Base-by-base conservation (phyloP, 2,113 vertebrate genomes). In the Aldabrachelys gigantea region DNA sequence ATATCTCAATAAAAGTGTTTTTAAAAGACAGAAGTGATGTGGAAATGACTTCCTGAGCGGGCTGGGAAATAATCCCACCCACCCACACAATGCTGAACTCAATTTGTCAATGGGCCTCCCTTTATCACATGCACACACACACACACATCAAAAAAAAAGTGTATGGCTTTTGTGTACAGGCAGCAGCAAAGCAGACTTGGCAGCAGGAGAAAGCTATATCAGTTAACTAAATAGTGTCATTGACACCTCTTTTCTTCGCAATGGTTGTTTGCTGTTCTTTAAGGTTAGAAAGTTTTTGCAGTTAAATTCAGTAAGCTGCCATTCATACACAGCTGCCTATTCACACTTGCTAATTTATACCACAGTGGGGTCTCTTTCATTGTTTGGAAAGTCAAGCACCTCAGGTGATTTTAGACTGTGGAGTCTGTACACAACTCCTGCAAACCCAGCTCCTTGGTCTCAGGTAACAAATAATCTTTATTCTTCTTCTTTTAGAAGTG, bases 71-170 rank as follows among this genome's bases (percentile, higher is more conserved):
- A 80, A 11, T 56, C 47, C 62, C 84, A 54, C 0, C 4, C 0
- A 1, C 14, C 54, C 0, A 0, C 72, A 35, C 7, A 80, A 0
- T 9, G 50, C n/a, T 1, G 1, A 38, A 41, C 5, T 82, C 83
- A 24, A 27, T 49, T 11, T 82, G 35, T 38, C 1, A 0, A 0
- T 2, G 21, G 25, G 89, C 25, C 53, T 31, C 29, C 49, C 44
- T 53, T 82, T 83, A 76, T 59, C 49, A 31, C 22, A 4, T 50
- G 35, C 41, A 49, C 69, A 22, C 49, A 85, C 10, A 31, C 47
- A 8, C 6, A 6, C 8, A 47, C 44, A 44, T 6, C 50, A 19
- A 21, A 54, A 80, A 78, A 59, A 27, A 62, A 76, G 65, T 8
- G 4, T 2, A 2, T 11, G 53, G 44, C 50, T 91, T 79, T 35